Evolutionary conservation across 1,140 invertebrate species (phyloP).

Genomic region (Procambarus virginalis): DNA sequence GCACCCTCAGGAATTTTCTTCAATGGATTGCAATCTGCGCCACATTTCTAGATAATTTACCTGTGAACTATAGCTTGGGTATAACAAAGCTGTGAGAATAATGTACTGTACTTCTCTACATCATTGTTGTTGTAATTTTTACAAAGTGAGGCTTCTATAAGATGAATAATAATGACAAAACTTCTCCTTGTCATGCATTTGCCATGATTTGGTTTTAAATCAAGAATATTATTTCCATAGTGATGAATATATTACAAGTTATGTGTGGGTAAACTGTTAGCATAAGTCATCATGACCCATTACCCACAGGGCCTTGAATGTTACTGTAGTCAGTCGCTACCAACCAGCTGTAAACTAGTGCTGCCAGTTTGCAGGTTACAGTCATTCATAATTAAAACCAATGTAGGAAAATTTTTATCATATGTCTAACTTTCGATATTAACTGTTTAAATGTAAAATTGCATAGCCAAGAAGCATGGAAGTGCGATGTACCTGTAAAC

Average conservation of each 20-base stretch:
- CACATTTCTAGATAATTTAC: slow-evolving; percentile 57
- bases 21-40: slow-evolving; percentile 61
- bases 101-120: slow-evolving; percentile 44
- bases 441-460: background rate
- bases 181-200: slow-evolving; percentile 54
- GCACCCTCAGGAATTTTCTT: slow-evolving; percentile 68
- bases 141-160: slow-evolving; percentile 63
- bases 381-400: slow-evolving; percentile 21
- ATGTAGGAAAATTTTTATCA: background rate
- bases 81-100: slow-evolving; percentile 58
- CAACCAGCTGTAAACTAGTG: slow-evolving; percentile 43
- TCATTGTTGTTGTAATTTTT: slow-evolving; percentile 66
- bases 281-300: slow-evolving; percentile 58
- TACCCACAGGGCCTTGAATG: slow-evolving; percentile 61
- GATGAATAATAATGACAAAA: slow-evolving; percentile 61
- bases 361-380: slow-evolving; percentile 51
- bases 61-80: slow-evolving; percentile 64
- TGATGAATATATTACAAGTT: slow-evolving; percentile 55
- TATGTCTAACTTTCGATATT: background rate
- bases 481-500: slow-evolving; percentile 17
- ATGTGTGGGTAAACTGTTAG: slow-evolving; percentile 52
- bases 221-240: slow-evolving; percentile 61
- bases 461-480: slow-evolving; percentile 4
- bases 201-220: slow-evolving; percentile 62
- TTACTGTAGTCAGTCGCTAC: slow-evolving; percentile 64